These are phyloP conservation scores for Austrofundulus limnaeus DNA, from an alignment of 2,113 vertebrate genomes.

Conservation along the genomic window DNA sequence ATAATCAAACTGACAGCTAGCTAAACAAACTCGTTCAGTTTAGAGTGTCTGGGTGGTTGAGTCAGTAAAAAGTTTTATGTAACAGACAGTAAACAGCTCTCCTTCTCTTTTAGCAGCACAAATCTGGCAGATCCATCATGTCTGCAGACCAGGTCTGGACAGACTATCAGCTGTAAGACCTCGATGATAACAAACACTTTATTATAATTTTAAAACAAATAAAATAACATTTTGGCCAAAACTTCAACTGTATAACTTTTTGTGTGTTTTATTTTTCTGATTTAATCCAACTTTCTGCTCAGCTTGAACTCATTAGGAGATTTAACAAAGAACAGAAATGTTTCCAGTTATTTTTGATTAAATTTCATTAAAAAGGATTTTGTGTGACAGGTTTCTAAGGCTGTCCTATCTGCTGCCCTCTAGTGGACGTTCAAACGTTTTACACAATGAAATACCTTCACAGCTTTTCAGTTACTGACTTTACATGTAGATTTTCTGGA, in stretches of 20 bases:
- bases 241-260: background rate
- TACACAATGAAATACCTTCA: background rate
- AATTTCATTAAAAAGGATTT: too few relatives aligned
- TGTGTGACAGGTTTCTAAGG: too few relatives aligned
- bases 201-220: background rate
- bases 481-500: too few relatives aligned
- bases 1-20: too few relatives aligned
- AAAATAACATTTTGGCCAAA: background rate
- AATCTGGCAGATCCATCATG: conserved; percentile 49
- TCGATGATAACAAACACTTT: background rate
- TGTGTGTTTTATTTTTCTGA: too few relatives aligned
- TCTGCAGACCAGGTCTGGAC: conserved; percentile 1
- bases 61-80: conserved; percentile 26
- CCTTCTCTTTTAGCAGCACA: conserved; percentile 4
- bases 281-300: too few relatives aligned
- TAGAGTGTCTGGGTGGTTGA: conserved; percentile 9
- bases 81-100: conserved; percentile 32
- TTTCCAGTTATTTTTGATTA: too few relatives aligned
- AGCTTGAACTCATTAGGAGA: too few relatives aligned
- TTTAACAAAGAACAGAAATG: background rate
- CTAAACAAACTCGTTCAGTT: too few relatives aligned
- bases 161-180: background rate
- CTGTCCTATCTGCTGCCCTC: conserved; percentile 48
- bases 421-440: background rate
- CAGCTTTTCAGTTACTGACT: too few relatives aligned